Conservation (phyloP, 2,797 vertebrate genomes). For the Sciurus carolinensis region DNA sequence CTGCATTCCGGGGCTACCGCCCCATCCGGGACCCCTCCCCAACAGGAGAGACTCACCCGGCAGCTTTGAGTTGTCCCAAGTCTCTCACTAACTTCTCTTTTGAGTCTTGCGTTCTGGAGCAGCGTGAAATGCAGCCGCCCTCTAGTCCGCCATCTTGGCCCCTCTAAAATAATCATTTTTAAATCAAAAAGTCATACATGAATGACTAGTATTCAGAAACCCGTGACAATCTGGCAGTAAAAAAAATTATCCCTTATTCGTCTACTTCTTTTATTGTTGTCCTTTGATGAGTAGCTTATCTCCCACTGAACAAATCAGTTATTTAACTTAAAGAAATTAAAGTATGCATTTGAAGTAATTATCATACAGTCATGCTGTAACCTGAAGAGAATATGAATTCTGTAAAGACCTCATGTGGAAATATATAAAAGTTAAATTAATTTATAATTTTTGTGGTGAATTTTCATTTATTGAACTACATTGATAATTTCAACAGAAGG, state of each 20-base stretch:
- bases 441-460: not conserved
- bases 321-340: conserved; percentile 30
- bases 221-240: not conserved
- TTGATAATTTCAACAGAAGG: not conserved
- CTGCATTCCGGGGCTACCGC: too few species aligned
- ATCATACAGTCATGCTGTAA: not conserved
- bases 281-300: not conserved
- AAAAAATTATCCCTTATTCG: not conserved
- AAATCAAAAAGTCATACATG: not conserved
- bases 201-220: not conserved
- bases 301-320: not conserved
- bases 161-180: not conserved
- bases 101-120: too few species aligned
- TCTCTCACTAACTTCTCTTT: too few species aligned
- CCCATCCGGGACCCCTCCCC: too few species aligned
- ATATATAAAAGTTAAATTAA: not conserved
- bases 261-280: not conserved
- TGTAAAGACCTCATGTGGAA: not conserved
- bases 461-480: not conserved
- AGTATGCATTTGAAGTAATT: not conserved
- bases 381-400: not conserved
- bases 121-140: too few species aligned
- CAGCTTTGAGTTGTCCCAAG: too few species aligned
- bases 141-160: too few species aligned
- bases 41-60: too few species aligned